Base-by-base conservation (phyloP, 2,888 invertebrate species). In the Hypsopygia costalis region DNA sequence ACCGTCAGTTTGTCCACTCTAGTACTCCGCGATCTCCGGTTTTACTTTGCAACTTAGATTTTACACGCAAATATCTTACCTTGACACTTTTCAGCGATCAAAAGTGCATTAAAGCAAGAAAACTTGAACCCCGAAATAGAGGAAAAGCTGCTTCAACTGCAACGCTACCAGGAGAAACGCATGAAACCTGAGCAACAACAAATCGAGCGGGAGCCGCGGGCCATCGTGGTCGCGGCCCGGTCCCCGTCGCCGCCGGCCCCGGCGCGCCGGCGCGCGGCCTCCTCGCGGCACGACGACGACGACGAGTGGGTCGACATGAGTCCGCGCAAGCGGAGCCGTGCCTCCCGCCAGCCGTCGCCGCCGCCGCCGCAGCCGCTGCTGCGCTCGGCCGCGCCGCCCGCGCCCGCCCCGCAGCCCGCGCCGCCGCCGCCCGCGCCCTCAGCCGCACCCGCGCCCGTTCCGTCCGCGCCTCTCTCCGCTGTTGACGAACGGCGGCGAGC, bases 41-140 rank as follows among this genome's bases (percentile, higher is more conserved):
- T n/a, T n/a, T n/a, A n/a, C n/a, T n/a, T n/a, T n/a, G n/a, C n/a
- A n/a, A n/a, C n/a, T n/a, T n/a, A n/a, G n/a, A n/a, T n/a, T n/a
- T n/a, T n/a, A n/a, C n/a, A n/a, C n/a, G n/a, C n/a, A n/a, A n/a
- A n/a, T n/a, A n/a, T n/a, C n/a, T n/a, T n/a, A n/a, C n/a, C n/a
- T n/a, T n/a, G n/a, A 34, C 31, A 30, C 36, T 36, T 82, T 88
- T 40, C 89, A 97, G 97, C 97, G 8, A 97, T 98, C 58, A 94
- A 95, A 77, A 96, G 95, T 75, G 97, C 97, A n/a, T 82, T 98
- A 46, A 95, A 95, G 77, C 95, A 96, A 79, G 96, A 97, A 64
- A 97, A 96, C 74, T 90, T 97, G 12, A 95, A 96, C 72, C 97
- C 97, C 0, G 97, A 97, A 80, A 95, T 97, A 51, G 97, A 97